These are phyloP conservation scores for Trichacis sp. DNA, from an alignment of 2,888 invertebrate genomes.

Conservation along the genomic window DNA sequence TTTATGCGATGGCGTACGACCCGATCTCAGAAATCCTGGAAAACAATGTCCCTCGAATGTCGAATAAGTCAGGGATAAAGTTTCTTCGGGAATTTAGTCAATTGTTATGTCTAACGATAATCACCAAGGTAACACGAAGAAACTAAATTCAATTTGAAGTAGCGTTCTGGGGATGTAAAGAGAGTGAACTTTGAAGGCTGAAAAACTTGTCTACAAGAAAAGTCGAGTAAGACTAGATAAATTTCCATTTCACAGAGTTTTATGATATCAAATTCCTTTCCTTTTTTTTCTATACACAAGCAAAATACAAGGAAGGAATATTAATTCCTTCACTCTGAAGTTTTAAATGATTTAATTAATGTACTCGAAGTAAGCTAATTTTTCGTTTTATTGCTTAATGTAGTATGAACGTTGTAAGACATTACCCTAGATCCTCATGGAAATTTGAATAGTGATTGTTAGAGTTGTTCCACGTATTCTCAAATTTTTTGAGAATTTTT, in stretches of 20 bases:
- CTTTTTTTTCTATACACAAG: no score
- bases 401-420: no score
- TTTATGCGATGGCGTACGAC: slow-evolving; percentile 32
- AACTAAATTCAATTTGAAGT: slow-evolving; percentile 49
- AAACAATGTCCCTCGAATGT: slow-evolving; percentile 31
- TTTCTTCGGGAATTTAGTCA: slow-evolving; percentile 41
- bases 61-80: slow-evolving; percentile 37
- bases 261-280: slow-evolving; percentile 3
- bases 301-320: no score
- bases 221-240: slow-evolving; percentile 22
- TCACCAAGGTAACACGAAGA: slow-evolving; percentile 35
- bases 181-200: slow-evolving; percentile 27
- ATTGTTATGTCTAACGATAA: slow-evolving; percentile 49
- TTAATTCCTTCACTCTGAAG: no score
- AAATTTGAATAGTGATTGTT: no score
- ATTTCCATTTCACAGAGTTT: slow-evolving; percentile 13
- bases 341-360: no score
- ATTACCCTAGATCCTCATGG: no score
- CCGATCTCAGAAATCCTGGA: slow-evolving; percentile 35
- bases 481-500: no score
- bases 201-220: slow-evolving; percentile 28
- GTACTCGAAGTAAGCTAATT: no score
- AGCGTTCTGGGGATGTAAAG: slow-evolving; percentile 38
- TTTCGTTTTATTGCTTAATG: no score
- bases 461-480: no score